Conservation (phyloP, 2,797 vertebrate genomes). For the Gouania willdenowi region DNA sequence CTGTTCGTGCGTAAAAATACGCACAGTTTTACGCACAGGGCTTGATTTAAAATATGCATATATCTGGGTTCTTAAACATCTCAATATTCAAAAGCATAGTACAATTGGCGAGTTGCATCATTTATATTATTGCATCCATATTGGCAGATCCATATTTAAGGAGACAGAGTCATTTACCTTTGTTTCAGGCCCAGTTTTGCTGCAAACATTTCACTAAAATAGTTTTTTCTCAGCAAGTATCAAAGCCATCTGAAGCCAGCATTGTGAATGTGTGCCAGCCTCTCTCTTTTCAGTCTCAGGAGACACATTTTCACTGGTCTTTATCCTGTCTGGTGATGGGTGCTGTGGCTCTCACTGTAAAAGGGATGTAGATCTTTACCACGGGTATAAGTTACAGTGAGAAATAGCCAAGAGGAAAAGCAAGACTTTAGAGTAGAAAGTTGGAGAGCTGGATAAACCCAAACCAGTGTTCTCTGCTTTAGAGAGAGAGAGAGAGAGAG, state of each 20-base stretch:
- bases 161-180: conserved; percentile 54
- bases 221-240: conserved; percentile 38
- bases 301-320: conserved; percentile 67
- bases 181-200: conserved; percentile 50
- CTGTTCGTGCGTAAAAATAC: conserved; percentile 3
- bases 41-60: no score
- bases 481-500: conserved; percentile 3
- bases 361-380: conserved; percentile 67
- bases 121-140: conserved; percentile 1
- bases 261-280: conserved; percentile 64
- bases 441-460: conserved; percentile 31
- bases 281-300: conserved; percentile 69
- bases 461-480: conserved; percentile 14
- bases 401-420: conserved; percentile 47
- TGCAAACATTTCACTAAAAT: conserved; percentile 29
- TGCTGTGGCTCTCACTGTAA: conserved; percentile 66
- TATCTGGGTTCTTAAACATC: no score
- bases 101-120: not conserved
- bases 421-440: conserved; percentile 26
- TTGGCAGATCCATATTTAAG: conserved; percentile 20
- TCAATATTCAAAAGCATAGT: no score
- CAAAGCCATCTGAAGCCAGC: conserved; percentile 62
- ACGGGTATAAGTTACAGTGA: conserved; percentile 77
- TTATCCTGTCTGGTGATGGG: conserved; percentile 69
- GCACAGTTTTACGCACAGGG: not conserved